Evolutionary conservation across 2,888 invertebrate species (phyloP), one percentile per base, ranked within the genome.

Genomic region (Nemotelus pantherinus): DNA sequence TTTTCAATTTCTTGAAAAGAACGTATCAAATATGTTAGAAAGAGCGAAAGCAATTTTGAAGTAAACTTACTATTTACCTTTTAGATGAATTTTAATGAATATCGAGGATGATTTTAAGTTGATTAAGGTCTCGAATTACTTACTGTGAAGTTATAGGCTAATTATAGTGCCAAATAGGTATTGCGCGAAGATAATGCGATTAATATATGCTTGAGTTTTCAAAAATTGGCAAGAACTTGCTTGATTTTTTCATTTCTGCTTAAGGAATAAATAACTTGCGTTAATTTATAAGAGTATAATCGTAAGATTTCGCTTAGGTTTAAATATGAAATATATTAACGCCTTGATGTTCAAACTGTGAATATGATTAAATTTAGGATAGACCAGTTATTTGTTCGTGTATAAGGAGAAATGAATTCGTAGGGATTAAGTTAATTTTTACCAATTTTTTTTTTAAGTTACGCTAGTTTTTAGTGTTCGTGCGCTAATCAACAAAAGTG

Each of bases 311-410:
- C 39, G 53, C 53, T 70, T 50, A 50, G 47, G 70, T 25, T 70
- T 55, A 55, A 70, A 70, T 9, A 41, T 70, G 25, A 70, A 70
- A 53, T 55, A 55, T 70, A 70, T 50, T 70, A 70, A 70, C 53
- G 70, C 70, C 70, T 70, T 70, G 55, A 70, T 70, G 70, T 70
- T 70, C 70, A 70, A 70, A 70, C 70, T 70, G 70, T 70, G 70
- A 70, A 70, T 70, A 70, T 43, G 53, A 68, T 68, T 39, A 44
- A 68, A 68, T 50, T 25, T 68, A 68, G 50, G 53, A n/a, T 68
- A 68, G 50, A n/a, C 39, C 53, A 41, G 53, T 55, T 70, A 70
- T 70, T 70, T 70, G 68, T 68, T 68, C 68, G 50, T 9, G 39
- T 53, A 41, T 41, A 47, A 70, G 70, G 47, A 55, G 70, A 43